These are phyloP conservation scores for Lepidonotus clava DNA, from an alignment of 2,888 invertebrate species.

Conservation along the genomic window DNA sequence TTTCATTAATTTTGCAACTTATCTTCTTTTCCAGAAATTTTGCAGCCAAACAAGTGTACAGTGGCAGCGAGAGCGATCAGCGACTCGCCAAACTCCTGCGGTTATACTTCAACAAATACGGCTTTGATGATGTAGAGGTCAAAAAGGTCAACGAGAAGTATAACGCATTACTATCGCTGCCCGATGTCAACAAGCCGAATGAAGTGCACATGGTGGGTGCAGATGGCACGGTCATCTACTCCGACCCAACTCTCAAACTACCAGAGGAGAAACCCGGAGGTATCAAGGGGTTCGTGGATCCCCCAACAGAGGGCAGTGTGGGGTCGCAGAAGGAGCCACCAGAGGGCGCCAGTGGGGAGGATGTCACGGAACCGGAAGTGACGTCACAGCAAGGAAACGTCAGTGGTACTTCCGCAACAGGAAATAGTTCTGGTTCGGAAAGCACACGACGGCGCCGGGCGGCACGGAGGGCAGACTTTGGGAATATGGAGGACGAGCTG, in stretches of 20 bases:
- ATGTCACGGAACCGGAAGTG: background rate
- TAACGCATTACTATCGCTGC: conserved; percentile 27
- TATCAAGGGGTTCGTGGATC: conserved; percentile 29
- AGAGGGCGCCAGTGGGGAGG: background rate
- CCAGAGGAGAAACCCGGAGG: background rate
- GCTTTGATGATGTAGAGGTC: conserved; percentile 41
- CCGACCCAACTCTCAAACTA: background rate
- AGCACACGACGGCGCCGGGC: background rate
- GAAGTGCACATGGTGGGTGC: conserved; percentile 33
- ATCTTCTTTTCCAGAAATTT: conserved; percentile 53
- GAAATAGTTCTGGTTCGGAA: background rate
- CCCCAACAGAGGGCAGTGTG: background rate
- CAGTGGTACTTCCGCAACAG: background rate
- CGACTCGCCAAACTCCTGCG: conserved; percentile 13
- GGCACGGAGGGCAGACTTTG: background rate
- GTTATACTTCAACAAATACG: conserved; percentile 24
- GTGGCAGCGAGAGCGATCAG: conserved; percentile 37
- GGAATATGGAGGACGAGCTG: conserved; percentile 14
- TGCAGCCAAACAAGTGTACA: conserved; percentile 38
- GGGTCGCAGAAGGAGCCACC: background rate
- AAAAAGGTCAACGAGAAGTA: conserved; percentile 43
- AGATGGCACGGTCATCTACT: background rate
- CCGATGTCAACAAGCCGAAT: conserved; percentile 36
- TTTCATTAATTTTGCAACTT: too few relatives aligned
- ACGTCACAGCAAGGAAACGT: background rate